These are phyloP conservation scores for Apoda limacodes DNA, from an alignment of 2,888 invertebrate genomes.

Conservation along the genomic window DNA sequence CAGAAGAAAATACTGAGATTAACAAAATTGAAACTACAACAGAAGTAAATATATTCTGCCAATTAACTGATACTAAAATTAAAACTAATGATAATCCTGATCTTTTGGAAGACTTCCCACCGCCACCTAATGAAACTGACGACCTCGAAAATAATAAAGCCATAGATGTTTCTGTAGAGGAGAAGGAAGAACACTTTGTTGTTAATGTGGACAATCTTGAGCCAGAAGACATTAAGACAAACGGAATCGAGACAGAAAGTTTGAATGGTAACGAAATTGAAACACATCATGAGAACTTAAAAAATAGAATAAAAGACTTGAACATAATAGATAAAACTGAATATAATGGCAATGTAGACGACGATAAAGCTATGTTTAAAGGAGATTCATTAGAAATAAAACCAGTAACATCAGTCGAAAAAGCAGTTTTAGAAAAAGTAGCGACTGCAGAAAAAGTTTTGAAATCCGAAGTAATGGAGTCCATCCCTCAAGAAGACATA, in stretches of 20 bases:
- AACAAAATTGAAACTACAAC: no score
- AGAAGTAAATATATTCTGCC: no score
- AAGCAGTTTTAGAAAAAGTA: constrained; percentile 6
- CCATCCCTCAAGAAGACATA: constrained; percentile 12
- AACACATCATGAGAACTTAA: no score
- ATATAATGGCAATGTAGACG: constrained; percentile 33
- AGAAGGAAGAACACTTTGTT: not conserved
- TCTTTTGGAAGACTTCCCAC: constrained; percentile 28
- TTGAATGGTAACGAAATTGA: no score
- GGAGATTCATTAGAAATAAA: constrained; percentile 8
- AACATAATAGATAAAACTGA: constrained; percentile 25
- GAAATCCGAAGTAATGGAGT: constrained; percentile 21
- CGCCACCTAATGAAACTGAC: constrained; percentile 31
- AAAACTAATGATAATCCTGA: constrained; percentile 23
- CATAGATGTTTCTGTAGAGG: constrained; percentile 6
- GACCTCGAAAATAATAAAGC: constrained; percentile 22
- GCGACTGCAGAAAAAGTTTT: constrained; percentile 21
- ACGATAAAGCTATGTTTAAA: constrained; percentile 13
- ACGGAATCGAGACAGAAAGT: constrained; percentile 24
- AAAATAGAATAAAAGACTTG: constrained; percentile 29
- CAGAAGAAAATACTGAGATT: no score
- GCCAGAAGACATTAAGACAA: constrained; percentile 8
- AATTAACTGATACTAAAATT: no score
- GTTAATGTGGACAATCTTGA: constrained; percentile 1
- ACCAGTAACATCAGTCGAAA: not conserved